phyloP scores from a whole-genome alignment of 64 coral and sea anemone genomes.

The Catalaphyllia jardinei region DNA sequence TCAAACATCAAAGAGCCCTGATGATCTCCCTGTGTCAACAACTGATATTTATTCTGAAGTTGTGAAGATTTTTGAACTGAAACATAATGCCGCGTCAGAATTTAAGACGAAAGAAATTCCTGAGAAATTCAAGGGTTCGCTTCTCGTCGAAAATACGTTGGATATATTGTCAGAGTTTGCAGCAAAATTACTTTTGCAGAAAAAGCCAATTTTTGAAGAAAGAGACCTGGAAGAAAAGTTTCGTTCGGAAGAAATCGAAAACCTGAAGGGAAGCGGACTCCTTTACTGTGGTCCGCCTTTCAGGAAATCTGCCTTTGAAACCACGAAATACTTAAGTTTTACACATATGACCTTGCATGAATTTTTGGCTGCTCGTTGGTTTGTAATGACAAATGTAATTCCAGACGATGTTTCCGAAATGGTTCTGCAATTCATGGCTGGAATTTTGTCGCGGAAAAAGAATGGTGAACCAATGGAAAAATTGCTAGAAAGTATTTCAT shows the following conservation, averaged over 20 bases:
- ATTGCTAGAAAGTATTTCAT: neutral
- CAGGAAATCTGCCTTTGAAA: neutral
- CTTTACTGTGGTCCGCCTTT: constrained; percentile 11
- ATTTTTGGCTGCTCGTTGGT: neutral
- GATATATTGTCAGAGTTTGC: neutral
- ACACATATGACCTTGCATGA: neutral
- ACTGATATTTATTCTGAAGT: constrained; percentile 12
- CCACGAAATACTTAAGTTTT: neutral
- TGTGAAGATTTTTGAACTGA: neutral
- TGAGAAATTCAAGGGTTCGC: neutral
- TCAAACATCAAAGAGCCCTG: neutral
- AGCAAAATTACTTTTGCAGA: neutral
- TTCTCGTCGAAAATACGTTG: neutral
- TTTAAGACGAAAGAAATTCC: neutral
- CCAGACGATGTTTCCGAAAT: neutral
- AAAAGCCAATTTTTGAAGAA: constrained; percentile 7
- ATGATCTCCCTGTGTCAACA: constrained; percentile 6
- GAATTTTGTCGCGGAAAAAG: neutral
- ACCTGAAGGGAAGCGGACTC: constrained; percentile 3
- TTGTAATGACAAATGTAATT: constrained; percentile 1
- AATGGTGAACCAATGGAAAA: neutral
- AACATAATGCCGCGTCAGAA: neutral
- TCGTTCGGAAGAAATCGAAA: neutral
- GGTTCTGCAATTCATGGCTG: constrained; percentile 29
- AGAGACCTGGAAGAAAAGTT: neutral